A percentile compares a stretch with the other conserved stretches of the same genome.
Evolutionary conservation across 1,140 invertebrate genomes (phyloP).

Genomic region (Drosophila carrolli): DNA sequence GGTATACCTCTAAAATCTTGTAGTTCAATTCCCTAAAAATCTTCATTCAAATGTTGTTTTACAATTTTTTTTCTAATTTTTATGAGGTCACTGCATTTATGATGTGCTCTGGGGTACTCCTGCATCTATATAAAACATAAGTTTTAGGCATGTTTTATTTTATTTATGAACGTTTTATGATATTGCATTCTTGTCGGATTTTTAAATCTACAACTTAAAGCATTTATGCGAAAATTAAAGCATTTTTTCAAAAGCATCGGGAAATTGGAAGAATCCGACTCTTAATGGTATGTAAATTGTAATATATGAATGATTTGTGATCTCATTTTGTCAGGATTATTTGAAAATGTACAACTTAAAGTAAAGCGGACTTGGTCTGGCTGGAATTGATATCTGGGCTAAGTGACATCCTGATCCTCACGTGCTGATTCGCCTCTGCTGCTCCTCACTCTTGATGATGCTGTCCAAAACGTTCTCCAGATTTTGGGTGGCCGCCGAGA

Average conservation of each 20-base stretch:
- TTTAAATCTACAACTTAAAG: slow-evolving; percentile 7
- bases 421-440: slow-evolving; percentile 55
- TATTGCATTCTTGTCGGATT: slow-evolving; percentile 20
- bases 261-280: neutral
- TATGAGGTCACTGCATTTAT: too few relatives aligned
- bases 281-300: neutral
- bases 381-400: slow-evolving; percentile 2
- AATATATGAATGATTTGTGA: neutral
- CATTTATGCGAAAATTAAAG: slow-evolving; percentile 12
- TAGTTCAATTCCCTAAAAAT: too few relatives aligned
- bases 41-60: too few relatives aligned
- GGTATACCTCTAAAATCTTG: too few relatives aligned
- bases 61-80: too few relatives aligned
- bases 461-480: slow-evolving; percentile 80
- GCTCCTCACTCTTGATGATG: slow-evolving; percentile 77
- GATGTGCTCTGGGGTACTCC: too few relatives aligned
- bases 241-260: slow-evolving; percentile 4
- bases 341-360: slow-evolving; percentile 1
- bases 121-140: too few relatives aligned
- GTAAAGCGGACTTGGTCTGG: slow-evolving; percentile 14
- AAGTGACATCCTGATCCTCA: slow-evolving; percentile 1
- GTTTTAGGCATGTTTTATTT: neutral
- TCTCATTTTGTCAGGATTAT: neutral
- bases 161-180: neutral
- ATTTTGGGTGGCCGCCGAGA: slow-evolving; percentile 79